Evolutionary conservation across 1,140 invertebrate genomes (phyloP).

Genomic region (Drosophila orena): DNA sequence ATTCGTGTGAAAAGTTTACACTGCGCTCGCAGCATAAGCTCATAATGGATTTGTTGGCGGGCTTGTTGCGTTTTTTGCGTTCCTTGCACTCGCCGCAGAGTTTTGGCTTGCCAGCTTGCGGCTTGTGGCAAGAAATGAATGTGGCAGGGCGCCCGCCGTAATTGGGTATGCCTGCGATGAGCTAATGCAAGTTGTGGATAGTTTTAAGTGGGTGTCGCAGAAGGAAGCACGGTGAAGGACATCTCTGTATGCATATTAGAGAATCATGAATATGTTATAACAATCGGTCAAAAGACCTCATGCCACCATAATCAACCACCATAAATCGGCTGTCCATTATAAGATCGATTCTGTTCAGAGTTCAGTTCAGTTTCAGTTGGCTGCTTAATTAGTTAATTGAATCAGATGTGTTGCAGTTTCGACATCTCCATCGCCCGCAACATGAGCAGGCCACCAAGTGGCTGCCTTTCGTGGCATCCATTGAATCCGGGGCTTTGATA

Average conservation of each 20-base stretch:
- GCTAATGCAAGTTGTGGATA: constrained; percentile 70
- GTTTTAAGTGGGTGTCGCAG: constrained; percentile 40
- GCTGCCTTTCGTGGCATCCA: constrained; percentile 17
- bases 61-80: constrained; percentile 36
- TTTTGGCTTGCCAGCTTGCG: constrained; percentile 39
- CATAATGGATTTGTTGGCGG: constrained; percentile 77
- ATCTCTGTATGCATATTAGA: too few species aligned
- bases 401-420: constrained; percentile 11
- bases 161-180: constrained; percentile 46
- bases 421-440: constrained; percentile 11
- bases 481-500: constrained; percentile 12
- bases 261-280: too few species aligned
- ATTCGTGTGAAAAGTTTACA: constrained; percentile 80
- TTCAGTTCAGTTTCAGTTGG: constrained; percentile 2
- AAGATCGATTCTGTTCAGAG: neutral
- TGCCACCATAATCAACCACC: too few species aligned
- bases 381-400: constrained; percentile 47
- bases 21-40: constrained; percentile 77
- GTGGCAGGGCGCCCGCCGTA: constrained; percentile 2
- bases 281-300: too few species aligned
- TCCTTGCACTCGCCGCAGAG: constrained; percentile 32
- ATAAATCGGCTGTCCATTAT: neutral
- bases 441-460: constrained; percentile 19
- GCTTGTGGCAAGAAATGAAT: constrained; percentile 44
- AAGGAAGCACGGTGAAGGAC: neutral